phyloP scores from a whole-genome alignment of 2,113 vertebrate species.

The Mandrillus leucophaeus region DNA sequence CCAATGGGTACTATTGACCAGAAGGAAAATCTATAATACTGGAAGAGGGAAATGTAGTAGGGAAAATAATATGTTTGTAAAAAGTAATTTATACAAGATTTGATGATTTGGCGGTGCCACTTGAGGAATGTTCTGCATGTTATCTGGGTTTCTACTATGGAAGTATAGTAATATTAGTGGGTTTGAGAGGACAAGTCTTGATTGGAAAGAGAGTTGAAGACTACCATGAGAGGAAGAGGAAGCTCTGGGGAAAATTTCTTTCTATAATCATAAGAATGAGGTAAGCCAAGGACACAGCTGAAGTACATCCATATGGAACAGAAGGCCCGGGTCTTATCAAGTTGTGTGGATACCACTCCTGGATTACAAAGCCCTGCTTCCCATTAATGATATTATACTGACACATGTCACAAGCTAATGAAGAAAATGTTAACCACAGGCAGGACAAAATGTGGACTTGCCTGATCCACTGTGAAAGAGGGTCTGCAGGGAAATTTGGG shows the following conservation, averaged over 20 bases:
- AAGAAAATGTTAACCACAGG: not conserved
- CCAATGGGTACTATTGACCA: not conserved
- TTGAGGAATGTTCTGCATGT: not conserved
- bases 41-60: not conserved
- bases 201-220: not conserved
- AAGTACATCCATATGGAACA: no score
- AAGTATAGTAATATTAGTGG: not conserved
- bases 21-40: not conserved
- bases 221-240: not conserved
- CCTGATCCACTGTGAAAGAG: not conserved
- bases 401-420: not conserved
- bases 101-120: not conserved
- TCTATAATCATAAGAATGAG: not conserved
- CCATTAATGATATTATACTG: not conserved
- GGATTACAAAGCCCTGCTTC: not conserved
- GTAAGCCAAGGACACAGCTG: not conserved
- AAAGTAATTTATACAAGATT: not conserved
- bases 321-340: not conserved
- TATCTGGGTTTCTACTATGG: not conserved
- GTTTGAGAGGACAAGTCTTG: not conserved
- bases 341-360: not conserved
- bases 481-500: not conserved
- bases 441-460: not conserved
- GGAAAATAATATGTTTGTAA: not conserved
- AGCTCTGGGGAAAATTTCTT: not conserved